These are phyloP conservation scores for Numenius phaeopus DNA, from an alignment of 2,797 vertebrate genomes.

Conservation along the genomic window DNA sequence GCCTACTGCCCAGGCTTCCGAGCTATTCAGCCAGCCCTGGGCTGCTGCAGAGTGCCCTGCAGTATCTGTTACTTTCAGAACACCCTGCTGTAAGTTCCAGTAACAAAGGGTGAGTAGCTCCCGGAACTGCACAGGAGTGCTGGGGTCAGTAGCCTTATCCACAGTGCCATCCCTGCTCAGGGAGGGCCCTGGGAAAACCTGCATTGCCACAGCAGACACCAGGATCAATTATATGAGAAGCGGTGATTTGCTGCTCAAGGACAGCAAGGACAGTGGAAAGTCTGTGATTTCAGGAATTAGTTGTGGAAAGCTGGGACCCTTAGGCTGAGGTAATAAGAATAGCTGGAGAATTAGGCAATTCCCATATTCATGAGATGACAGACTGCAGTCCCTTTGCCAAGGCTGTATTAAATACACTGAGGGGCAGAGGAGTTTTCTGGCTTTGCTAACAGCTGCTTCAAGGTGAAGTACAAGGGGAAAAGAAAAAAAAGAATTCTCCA, in stretches of 20 bases:
- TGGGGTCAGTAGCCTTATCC: neutral
- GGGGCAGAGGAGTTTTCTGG: slow-evolving; percentile 36
- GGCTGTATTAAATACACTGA: slow-evolving; percentile 18
- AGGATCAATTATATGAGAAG: neutral
- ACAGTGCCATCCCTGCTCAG: neutral
- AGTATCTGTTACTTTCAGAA: neutral
- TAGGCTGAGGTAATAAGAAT: slow-evolving; percentile 59
- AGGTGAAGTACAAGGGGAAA: slow-evolving; percentile 62
- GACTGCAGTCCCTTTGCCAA: slow-evolving; percentile 39
- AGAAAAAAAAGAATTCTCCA: neutral
- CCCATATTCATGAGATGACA: slow-evolving; percentile 52
- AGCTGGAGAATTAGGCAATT: slow-evolving; percentile 59
- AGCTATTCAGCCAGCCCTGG: neutral
- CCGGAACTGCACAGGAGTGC: accelerated
- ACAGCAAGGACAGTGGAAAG: slow-evolving; percentile 25
- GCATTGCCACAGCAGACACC: neutral
- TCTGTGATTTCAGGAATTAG: slow-evolving; percentile 28
- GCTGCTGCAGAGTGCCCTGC: neutral
- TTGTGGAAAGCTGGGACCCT: slow-evolving; percentile 55
- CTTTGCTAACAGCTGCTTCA: slow-evolving; percentile 56
- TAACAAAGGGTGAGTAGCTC: neutral
- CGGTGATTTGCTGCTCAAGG: neutral
- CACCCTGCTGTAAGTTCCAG: neutral
- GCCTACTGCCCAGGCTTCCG: neutral
- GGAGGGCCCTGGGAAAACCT: neutral